Evolutionary conservation across 2,113 vertebrate genomes (phyloP).

Genomic region (Protobothrops flavoviridis): DNA sequence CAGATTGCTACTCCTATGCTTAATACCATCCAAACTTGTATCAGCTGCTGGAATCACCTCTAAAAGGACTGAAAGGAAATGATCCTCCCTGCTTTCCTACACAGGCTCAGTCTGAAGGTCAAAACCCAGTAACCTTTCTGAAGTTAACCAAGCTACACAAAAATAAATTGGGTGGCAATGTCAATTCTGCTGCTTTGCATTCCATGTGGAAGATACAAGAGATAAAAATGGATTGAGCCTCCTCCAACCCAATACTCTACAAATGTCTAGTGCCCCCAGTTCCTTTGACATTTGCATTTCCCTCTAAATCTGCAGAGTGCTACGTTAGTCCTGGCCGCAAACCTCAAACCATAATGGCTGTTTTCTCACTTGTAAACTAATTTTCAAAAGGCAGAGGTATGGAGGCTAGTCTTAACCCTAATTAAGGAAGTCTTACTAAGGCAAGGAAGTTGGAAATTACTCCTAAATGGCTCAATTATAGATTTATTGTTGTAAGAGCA

Average conservation of each 20-base stretch:
- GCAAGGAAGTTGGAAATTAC: constrained; percentile 27
- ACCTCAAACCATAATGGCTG: not conserved
- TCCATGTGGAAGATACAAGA: not conserved
- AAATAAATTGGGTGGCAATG: not conserved
- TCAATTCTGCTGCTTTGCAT: not conserved
- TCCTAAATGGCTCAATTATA: not conserved
- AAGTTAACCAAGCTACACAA: not conserved
- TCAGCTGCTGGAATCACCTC: not conserved
- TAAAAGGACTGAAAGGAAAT: not conserved
- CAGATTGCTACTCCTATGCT: not conserved
- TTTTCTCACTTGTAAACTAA: not conserved
- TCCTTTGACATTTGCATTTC: not conserved
- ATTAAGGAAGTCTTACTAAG: constrained; percentile 21
- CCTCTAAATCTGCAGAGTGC: not conserved
- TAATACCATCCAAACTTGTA: not conserved
- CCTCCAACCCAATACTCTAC: not conserved
- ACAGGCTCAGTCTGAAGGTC: not conserved
- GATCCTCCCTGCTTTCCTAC: no score
- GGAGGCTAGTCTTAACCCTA: not conserved
- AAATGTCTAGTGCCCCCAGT: not conserved
- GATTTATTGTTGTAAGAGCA: constrained; percentile 34
- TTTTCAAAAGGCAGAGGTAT: not conserved
- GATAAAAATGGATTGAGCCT: not conserved
- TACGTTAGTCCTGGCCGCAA: not conserved
- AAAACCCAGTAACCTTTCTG: not conserved